These are phyloP conservation scores for Atethmia centrago DNA, from an alignment of 2,888 invertebrate species.

Conservation along the genomic window DNA sequence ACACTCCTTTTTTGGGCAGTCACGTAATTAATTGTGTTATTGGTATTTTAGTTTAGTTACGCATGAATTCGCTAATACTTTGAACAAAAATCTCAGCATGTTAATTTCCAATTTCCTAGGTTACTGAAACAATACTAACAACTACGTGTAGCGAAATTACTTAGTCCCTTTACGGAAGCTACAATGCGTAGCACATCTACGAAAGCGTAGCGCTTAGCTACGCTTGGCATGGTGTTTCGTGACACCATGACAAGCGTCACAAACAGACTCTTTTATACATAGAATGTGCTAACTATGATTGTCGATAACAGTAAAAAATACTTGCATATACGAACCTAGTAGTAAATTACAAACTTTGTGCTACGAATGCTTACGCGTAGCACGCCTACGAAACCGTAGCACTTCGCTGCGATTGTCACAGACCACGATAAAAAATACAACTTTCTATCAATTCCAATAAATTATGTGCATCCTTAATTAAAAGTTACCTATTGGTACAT, in stretches of 20 bases:
- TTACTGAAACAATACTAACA: not conserved
- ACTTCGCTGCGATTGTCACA: constrained; percentile 2
- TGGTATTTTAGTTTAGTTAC: too few species aligned
- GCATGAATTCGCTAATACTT: too few species aligned
- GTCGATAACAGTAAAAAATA: not conserved
- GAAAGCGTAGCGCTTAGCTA: constrained; percentile 4
- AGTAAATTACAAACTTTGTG: not conserved
- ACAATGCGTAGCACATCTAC: constrained; percentile 7
- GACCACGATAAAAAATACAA: not conserved
- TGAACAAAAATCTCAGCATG: too few species aligned
- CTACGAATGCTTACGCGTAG: constrained; percentile 2
- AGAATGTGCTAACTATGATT: not conserved
- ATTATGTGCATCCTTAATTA: constrained; percentile 42
- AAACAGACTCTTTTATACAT: not conserved
- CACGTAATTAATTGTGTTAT: too few species aligned
- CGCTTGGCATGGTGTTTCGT: not conserved
- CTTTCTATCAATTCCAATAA: constrained; percentile 15
- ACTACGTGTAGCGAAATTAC: not conserved
- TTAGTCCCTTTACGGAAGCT: not conserved
- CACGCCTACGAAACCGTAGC: constrained; percentile 35
- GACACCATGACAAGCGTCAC: not conserved
- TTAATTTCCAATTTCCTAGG: too few species aligned
- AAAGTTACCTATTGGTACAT: constrained; percentile 34
- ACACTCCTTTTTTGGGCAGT: too few species aligned
- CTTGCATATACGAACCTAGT: not conserved